Evolutionary conservation across 2,797 vertebrate species (phyloP).

Genomic region (Microctenopoma steveboyesi): DNA sequence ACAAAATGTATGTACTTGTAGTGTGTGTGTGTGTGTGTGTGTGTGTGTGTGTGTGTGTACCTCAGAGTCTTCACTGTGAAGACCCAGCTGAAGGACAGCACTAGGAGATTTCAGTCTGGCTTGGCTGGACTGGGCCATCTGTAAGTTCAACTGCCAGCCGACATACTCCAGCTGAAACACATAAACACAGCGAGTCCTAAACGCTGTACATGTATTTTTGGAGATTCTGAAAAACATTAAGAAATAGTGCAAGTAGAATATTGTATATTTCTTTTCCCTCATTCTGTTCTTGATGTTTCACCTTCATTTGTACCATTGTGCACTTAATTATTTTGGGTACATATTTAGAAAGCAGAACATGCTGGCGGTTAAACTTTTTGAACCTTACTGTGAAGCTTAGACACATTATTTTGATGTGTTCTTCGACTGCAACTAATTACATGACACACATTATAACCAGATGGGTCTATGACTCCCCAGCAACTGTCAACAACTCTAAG

Average conservation of each 20-base stretch:
- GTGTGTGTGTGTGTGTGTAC: constrained; percentile 65
- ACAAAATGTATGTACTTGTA: background rate
- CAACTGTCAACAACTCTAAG: too few relatives aligned
- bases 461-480: too few relatives aligned
- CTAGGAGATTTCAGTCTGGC: constrained; percentile 90
- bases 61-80: constrained; percentile 89
- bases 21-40: constrained; percentile 6
- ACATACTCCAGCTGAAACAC: constrained; percentile 89
- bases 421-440: background rate
- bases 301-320: background rate
- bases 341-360: background rate
- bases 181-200: constrained; percentile 30
- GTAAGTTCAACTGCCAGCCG: constrained; percentile 95
- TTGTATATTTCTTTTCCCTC: background rate
- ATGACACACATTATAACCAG: background rate
- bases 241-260: background rate
- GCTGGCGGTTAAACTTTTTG: background rate
- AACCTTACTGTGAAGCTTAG: background rate
- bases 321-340: background rate
- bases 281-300: background rate
- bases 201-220: constrained; percentile 10
- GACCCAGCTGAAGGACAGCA: constrained; percentile 90
- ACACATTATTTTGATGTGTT: background rate
- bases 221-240: background rate
- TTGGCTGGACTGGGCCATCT: constrained; percentile 92